Conservation (phyloP, 2,888 invertebrate genomes). For the Eupithecia insigniata region DNA sequence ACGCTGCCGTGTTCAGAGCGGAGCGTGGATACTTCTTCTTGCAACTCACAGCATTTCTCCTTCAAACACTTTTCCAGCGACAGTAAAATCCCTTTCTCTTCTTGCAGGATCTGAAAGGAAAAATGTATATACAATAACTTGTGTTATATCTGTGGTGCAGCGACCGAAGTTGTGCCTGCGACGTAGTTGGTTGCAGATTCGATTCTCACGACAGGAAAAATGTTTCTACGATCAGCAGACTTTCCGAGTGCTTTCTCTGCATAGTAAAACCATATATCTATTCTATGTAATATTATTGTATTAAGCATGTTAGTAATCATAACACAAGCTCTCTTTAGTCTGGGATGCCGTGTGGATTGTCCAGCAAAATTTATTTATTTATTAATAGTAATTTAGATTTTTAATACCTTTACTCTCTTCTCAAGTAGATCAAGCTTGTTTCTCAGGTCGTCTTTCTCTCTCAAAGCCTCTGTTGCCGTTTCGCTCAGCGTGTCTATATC, state of each 20-base stretch:
- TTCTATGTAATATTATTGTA: too few species aligned
- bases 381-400: background rate
- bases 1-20: slow-evolving; percentile 82
- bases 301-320: too few species aligned
- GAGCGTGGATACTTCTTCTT: slow-evolving; percentile 87
- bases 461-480: slow-evolving; percentile 88
- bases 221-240: too few species aligned
- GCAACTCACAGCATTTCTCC: slow-evolving; percentile 89
- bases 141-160: background rate
- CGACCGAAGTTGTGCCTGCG: too few species aligned
- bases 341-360: background rate
- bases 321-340: too few species aligned
- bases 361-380: background rate
- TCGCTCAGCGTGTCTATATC: slow-evolving; percentile 90
- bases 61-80: slow-evolving; percentile 90
- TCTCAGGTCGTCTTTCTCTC: slow-evolving; percentile 86
- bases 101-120: slow-evolving; percentile 86
- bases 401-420: slow-evolving; percentile 87
- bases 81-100: slow-evolving; percentile 89
- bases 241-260: too few species aligned
- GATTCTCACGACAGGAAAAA: too few species aligned
- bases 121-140: background rate
- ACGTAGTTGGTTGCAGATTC: too few species aligned
- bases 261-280: too few species aligned
- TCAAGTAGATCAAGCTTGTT: slow-evolving; percentile 89